Evolutionary conservation across 2,888 invertebrate genomes (phyloP).

Genomic region (Pseudeuparius sepicola): DNA sequence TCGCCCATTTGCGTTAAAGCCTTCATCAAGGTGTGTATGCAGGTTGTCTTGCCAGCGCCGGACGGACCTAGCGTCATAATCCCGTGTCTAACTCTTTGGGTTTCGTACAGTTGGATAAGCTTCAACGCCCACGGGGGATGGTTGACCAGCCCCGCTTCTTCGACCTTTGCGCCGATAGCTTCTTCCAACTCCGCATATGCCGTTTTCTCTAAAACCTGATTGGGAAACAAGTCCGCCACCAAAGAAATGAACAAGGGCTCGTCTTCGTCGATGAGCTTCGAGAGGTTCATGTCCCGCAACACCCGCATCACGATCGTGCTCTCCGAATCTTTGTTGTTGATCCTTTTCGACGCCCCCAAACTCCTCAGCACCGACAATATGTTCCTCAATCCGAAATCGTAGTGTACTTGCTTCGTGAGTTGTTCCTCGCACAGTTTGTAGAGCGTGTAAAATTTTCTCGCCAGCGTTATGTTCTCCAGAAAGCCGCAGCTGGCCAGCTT

Average conservation of each 20-base stretch:
- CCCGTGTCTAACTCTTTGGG: constrained; percentile 89
- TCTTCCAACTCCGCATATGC: constrained; percentile 80
- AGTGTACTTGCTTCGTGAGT: constrained; percentile 92
- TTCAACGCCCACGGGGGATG: constrained; percentile 95
- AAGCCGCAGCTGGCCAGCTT: constrained; percentile 95
- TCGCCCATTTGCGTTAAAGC: constrained; percentile 78
- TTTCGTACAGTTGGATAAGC: constrained; percentile 89
- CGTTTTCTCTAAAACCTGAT: constrained; percentile 87
- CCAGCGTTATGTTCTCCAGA: constrained; percentile 86
- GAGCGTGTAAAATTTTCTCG: constrained; percentile 91
- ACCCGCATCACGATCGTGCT: constrained; percentile 96
- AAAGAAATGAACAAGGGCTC: constrained; percentile 95
- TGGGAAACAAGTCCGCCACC: constrained; percentile 92
- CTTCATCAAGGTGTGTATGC: constrained; percentile 83
- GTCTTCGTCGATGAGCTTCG: constrained; percentile 94
- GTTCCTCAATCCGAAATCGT: constrained; percentile 92
- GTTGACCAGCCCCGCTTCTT: constrained; percentile 68
- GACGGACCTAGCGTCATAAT: constrained; percentile 94
- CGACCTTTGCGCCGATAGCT: constrained; percentile 76
- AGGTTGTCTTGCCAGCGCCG: constrained; percentile 91
- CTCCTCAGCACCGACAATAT: constrained; percentile 90
- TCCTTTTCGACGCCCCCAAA: constrained; percentile 83
- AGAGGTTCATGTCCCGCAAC: constrained; percentile 94
- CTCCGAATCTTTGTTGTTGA: constrained; percentile 86
- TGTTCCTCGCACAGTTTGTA: constrained; percentile 97